These are phyloP conservation scores for Anagyrus pseudococci DNA, from an alignment of 2,888 invertebrate species.

Conservation along the genomic window DNA sequence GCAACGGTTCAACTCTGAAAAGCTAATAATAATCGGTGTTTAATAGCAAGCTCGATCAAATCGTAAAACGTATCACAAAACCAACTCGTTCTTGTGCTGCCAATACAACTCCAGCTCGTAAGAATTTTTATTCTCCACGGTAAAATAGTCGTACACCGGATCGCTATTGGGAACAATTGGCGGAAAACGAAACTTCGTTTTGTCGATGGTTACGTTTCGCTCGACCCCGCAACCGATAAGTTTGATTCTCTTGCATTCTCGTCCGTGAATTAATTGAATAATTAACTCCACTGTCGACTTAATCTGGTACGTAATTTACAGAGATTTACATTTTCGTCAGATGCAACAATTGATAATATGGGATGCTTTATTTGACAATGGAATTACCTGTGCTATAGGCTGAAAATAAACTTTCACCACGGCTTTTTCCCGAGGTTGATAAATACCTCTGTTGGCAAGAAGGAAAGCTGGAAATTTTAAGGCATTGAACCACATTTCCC, in stretches of 20 bases:
- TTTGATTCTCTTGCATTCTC: constrained; percentile 12
- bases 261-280: too few relatives aligned
- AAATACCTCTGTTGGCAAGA: constrained; percentile 58
- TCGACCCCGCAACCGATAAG: constrained; percentile 23
- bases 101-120: constrained; percentile 75
- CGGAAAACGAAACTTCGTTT: constrained; percentile 9
- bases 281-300: too few relatives aligned
- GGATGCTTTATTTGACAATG: too few relatives aligned
- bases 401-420: constrained; percentile 68
- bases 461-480: constrained; percentile 36
- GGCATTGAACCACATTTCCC: constrained; percentile 56
- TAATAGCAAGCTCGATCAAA: too few relatives aligned
- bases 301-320: too few relatives aligned
- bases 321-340: constrained; percentile 11
- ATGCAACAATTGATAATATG: neutral
- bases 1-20: constrained; percentile 20
- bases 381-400: constrained; percentile 63
- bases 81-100: constrained; percentile 72
- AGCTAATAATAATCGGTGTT: constrained; percentile 10
- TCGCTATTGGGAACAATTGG: constrained; percentile 10
- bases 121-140: constrained; percentile 69
- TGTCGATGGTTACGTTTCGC: constrained; percentile 18
- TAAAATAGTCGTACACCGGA: constrained; percentile 66
- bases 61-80: constrained; percentile 32
- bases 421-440: constrained; percentile 64